Conservation (phyloP, 92 coral and sea anemone species). For the Isaurus tuberculatus region DNA sequence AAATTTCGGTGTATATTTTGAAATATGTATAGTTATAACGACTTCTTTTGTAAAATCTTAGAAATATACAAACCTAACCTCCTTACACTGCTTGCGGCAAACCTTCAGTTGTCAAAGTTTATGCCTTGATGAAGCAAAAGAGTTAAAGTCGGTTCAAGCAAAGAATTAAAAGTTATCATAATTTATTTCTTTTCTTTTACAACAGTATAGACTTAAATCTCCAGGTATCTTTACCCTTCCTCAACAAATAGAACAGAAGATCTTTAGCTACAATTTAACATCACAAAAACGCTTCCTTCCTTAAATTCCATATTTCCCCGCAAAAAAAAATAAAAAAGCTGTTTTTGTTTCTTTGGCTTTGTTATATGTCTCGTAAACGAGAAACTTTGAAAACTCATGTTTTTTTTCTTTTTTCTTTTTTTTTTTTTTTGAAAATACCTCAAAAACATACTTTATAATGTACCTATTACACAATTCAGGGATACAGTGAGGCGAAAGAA, state of each 20-base stretch:
- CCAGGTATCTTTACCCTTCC: background rate
- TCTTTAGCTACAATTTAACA: conserved; percentile 13
- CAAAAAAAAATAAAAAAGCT: conserved; percentile 8
- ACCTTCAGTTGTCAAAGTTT: too few relatives aligned
- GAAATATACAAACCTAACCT: too few relatives aligned
- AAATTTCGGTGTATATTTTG: too few relatives aligned
- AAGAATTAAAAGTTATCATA: too few relatives aligned
- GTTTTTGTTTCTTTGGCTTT: background rate
- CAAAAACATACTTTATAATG: too few relatives aligned
- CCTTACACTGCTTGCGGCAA: too few relatives aligned
- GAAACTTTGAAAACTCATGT: background rate
- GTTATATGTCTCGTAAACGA: background rate
- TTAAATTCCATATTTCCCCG: background rate
- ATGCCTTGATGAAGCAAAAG: too few relatives aligned
- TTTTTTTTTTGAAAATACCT: too few relatives aligned
- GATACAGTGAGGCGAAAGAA: conserved; percentile 4
- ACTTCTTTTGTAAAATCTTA: too few relatives aligned
- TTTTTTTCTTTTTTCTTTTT: background rate
- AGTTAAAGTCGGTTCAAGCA: too few relatives aligned
- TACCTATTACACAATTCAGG: background rate
- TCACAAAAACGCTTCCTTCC: conserved; percentile 35
- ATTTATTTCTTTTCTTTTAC: too few relatives aligned
- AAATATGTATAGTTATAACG: too few relatives aligned
- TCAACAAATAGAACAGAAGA: background rate
- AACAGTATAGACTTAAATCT: background rate